Base-by-base conservation (phyloP, 2,797 vertebrate species). In the Australoheros facetus region DNA sequence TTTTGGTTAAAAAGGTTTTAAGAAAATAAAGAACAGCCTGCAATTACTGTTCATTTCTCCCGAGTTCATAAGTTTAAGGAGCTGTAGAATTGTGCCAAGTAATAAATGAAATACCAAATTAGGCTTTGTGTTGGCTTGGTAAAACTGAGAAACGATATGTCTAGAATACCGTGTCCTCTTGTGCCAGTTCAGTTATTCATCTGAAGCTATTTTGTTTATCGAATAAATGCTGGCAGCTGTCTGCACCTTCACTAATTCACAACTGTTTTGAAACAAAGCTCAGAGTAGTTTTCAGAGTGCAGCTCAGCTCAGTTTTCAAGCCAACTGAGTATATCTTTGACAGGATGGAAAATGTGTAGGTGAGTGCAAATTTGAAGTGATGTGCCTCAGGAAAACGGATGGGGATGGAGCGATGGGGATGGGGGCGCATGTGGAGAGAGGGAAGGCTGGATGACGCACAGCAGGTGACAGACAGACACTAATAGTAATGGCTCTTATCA, bases 401-500 rank as follows among this genome's bases (percentile, higher is more conserved):
- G 89, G 89, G 91, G 86, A 92, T 89, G 80, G 91, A 92, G 91
- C 77, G 88, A 87, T 79, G 76, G 86, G 88, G 91, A 87, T 80
- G 85, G 88, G 88, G 89, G 89, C 57, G 84, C 84, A 80, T 87
- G 87, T 87, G 90, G 90, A 88, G 91, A 88, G 87, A 80, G 91
- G 87, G 89, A 77, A 91, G 92, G 88, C 89, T 90, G 91, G 90
- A 92, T 95, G 94, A 94, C 90, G 91, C 93, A 91, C 94, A 93
- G 94, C 93, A 93, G 94, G 94, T 95, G 94, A 95, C 95, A 96
- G 94, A 94, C 94, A 94, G 92, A 94, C 94, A 95, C 93, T 94
- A 95, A 95, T 94, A 94, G 95, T 94, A 95, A 95, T 94, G 94
- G 94, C 93, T 94, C 94, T 95, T 94, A 94, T 95, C 94, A 93